Evolutionary conservation across 1,140 invertebrate species (phyloP), one percentile per base, ranked within the genome.

Genomic region (Drosophila persimilis): DNA sequence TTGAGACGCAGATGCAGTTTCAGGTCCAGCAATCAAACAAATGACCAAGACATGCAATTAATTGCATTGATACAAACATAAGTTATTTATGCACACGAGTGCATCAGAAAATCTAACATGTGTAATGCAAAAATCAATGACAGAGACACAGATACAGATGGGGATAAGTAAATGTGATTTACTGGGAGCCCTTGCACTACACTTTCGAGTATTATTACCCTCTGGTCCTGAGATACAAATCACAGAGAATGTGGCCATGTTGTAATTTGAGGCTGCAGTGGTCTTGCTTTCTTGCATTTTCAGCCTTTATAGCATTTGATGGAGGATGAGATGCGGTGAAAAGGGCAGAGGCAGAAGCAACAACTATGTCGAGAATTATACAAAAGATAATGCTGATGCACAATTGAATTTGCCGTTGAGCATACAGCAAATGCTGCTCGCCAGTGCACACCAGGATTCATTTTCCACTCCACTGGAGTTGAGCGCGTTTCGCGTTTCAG

Each of bases 401-500:
- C 77, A 85, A 85, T 85, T 85, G 81, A 66, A 85, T 86, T 86
- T 77, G 50, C 73, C 77, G 81, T 75, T 58, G 67, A 60, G 29
- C 45, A 26, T 45, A 20, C 20, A 29, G 29, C 9, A 58, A 51
- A 45, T 60, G 47, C 67, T 45, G 17, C 52, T 43, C 35, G 5
- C 35, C 35, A 39, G 35, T 13, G 35, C 46, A 76, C 77, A 83
- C 63, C 77, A 83, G 59, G 64, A 66, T 81, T 84, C 80, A 83
- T 84, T 81, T 85, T 85, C 77, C 80, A 81, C 77, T 81, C 76
- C 77, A 85, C 69, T 85, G 62, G 77, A 85, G 73, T 46, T 71
- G 81, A 85, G 77, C 78, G 80, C 65, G 61, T 78, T 83, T 83
- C 79, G 77, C 77, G 84, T 79, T 83, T 83, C 80, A 83, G 80